A percentile compares a stretch with the other conserved stretches of the same genome.
These are phyloP conservation scores for Fundulus diaphanus DNA, from an alignment of 2,797 vertebrate genomes.

Conservation along the genomic window DNA sequence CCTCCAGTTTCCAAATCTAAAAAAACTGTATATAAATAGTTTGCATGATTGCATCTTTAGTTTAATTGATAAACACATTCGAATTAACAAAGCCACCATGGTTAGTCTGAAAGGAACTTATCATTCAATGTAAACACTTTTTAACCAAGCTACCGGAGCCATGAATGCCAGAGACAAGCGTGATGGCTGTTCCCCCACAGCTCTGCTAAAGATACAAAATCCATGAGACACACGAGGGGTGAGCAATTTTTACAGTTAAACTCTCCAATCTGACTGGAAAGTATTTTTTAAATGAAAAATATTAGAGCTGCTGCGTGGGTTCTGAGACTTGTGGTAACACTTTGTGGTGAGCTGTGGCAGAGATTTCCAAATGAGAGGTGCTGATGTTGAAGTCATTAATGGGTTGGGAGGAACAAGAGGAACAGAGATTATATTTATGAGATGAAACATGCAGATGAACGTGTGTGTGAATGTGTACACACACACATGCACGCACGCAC, in stretches of 20 bases:
- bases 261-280: slow-evolving; percentile 19
- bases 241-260: slow-evolving; percentile 16
- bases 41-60: neutral
- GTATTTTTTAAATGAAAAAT: slow-evolving; percentile 29
- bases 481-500: slow-evolving; percentile 42
- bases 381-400: slow-evolving; percentile 60
- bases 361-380: slow-evolving; percentile 57
- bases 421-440: slow-evolving; percentile 70
- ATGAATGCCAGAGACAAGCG: slow-evolving; percentile 18
- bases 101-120: neutral
- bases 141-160: slow-evolving; percentile 15
- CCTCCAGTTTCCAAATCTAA: neutral
- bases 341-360: slow-evolving; percentile 33
- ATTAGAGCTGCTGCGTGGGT: slow-evolving; percentile 28
- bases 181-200: slow-evolving; percentile 18
- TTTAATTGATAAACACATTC: slow-evolving; percentile 12
- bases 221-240: slow-evolving; percentile 17
- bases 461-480: slow-evolving; percentile 32
- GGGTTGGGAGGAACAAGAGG: slow-evolving; percentile 51
- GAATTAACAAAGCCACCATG: neutral
- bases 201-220: slow-evolving; percentile 29
- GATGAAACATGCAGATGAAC: slow-evolving; percentile 55
- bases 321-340: slow-evolving; percentile 29
- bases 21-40: neutral
- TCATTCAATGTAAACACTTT: slow-evolving; percentile 9